Conservation (phyloP, 2,797 vertebrate genomes). For the Pipistrellus nathusii region DNA sequence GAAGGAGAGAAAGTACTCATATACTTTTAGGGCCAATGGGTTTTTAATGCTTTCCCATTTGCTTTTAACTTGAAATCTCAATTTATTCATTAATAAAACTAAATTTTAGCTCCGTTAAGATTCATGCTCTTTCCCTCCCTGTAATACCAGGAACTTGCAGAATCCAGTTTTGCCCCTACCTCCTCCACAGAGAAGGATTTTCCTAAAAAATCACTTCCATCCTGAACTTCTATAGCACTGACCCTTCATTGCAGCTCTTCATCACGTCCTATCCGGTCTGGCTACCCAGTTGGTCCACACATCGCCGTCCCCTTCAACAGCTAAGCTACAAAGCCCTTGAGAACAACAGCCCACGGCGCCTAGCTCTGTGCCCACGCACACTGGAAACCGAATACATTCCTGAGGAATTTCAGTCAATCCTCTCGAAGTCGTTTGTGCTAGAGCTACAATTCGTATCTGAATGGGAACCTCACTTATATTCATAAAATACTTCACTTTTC, state of each 20-base stretch:
- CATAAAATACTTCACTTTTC: neutral
- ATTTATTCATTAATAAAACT: conserved; percentile 12
- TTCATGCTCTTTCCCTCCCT: neutral
- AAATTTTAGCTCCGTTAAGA: neutral
- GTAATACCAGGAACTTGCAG: neutral
- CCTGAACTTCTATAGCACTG: neutral
- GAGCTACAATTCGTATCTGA: neutral
- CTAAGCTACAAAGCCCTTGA: neutral
- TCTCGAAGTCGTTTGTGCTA: neutral
- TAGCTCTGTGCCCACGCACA: neutral
- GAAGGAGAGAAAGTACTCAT: neutral
- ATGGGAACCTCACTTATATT: neutral
- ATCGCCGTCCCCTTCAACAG: neutral
- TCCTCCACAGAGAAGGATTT: neutral
- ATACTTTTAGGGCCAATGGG: neutral
- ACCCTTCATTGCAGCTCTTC: neutral
- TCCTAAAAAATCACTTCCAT: neutral
- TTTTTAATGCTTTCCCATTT: conserved; percentile 7
- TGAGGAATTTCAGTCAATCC: neutral
- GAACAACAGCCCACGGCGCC: neutral
- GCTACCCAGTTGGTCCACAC: neutral
- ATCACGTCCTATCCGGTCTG: neutral
- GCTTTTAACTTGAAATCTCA: neutral
- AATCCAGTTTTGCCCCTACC: neutral
- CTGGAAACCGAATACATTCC: neutral